Base-by-base conservation (phyloP, 2,113 vertebrate genomes). In the Taurulus bubalis region DNA sequence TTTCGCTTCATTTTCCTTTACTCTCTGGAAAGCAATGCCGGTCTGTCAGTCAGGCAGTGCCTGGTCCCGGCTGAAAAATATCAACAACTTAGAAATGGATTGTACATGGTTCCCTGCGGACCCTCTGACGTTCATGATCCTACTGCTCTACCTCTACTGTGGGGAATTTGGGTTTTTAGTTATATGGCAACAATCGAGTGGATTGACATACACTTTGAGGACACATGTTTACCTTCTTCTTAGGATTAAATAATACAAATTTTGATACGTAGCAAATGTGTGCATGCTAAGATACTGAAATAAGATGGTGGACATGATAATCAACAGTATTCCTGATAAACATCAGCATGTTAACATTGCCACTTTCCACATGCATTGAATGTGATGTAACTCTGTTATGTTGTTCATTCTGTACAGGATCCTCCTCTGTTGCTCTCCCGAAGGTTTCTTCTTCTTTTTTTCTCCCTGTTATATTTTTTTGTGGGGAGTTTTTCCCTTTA, bases 21-120 rank as follows among this genome's bases (percentile, higher is more conserved):
- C 40, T 42, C 40, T 42, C 40, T 4, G 65, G 6, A 15, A 34
- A 30, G 26, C 26, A 20, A 2, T 12, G 28, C 16, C 0, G 16
- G 28, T 32, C 16, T 28, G 24, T 26, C 51, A 5, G 9, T 55
- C 26, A 60, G 59, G 59, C 16, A 24, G n/a, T 10, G 15, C 64
- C 49, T 49, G 67, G 47, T 53, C 30, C 68, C 11, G 53, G 34
- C n/a, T 71, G n/a, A 58, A 71, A 58, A 20, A 56, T 40, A 5
- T 20, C 14, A 36, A 51, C 15, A 49, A 15, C 28, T 22, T 8
- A 36, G 22, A 3, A 6, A 45, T 32, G 11, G 34, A 42, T n/a
- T 55, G 22, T n/a, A 30, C 16, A 15, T 8, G 1, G 28, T 53
- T 6, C 47, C 47, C 12, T 69, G 30, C 15, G 20, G 28, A 34